Base-by-base conservation (phyloP, 2,888 invertebrate genomes). In the Aporophyla nigra region DNA sequence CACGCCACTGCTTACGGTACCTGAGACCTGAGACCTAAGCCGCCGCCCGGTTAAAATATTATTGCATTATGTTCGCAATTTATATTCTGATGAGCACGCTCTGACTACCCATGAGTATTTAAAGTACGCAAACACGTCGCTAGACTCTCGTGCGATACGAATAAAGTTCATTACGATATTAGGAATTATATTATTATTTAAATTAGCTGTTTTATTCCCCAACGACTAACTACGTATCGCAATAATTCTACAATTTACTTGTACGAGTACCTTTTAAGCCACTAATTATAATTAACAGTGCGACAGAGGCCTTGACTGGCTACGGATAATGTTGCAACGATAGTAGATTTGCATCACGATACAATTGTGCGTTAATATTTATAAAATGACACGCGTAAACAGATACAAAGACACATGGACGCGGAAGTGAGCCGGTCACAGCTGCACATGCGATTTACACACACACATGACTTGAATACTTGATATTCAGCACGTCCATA, bases 1-100 rank as follows among this genome's bases (percentile, higher is more conserved):
- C n/a, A n/a, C n/a, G n/a, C n/a, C n/a, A n/a, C n/a, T n/a, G 86
- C 88, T 93, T 93, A 93, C 94, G 93, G 94, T 94, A 94, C 93
- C 91, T 88, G 83, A 90, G 90, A 94, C 93, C 91, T 88, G 83
- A 90, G 90, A 90, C 92, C 90, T 93, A 90, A 88, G 88, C 83
- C 80, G 76, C 77, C n/a, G n/a, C n/a, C n/a, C 84, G 76, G 85
- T 86, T 88, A 85, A 76, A 78, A 80, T 84, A 87, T 83, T 87
- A 88, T 86, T 86, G 82, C 80, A 83, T 78, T 86, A 82, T 79
- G 69, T 80, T 80, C 46, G 77, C 74, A 80, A 87, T 87, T 87
- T 87, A 83, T 85, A 87, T 87, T 86, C 85, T 65, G 77, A 79
- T 70, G 76, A 77, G 74, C 85, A 76, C 58, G 53, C 68, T 66